Base-by-base conservation (phyloP, 92 coral and sea anemone genomes). In the Palythoa grandiflora region DNA sequence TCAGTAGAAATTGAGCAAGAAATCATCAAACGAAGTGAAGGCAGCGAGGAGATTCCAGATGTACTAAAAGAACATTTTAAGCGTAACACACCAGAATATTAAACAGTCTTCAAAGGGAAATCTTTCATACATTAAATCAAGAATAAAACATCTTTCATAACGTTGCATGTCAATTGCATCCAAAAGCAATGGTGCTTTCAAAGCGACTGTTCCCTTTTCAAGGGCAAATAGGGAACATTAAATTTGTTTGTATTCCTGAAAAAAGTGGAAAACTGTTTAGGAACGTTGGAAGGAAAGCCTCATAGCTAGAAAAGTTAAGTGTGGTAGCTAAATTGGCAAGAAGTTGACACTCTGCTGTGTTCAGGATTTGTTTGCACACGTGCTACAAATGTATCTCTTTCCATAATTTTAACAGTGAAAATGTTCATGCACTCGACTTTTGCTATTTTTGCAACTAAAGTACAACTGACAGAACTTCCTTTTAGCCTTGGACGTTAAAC, bases 21-120 rank as follows among this genome's bases (percentile, higher is more conserved):
- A 71, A 91, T 88, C 86, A 90, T 87, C 71, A 93, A 91, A 61
- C 93, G 94, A 19, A 89, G 89, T 20, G 84, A 90, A 61, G 98
- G 93, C 52, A 92, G 92, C 51, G 93, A 92, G 3, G 92, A 89
- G 79, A 92, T 97, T 1, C 96, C 99, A 15, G 92, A 93, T 71
- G 95, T 97, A 54, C 93, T 97, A 48, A 95, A 92, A 79, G 97
- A 97, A 65, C 99, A 97, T 73, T 97, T 97, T 71, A 97, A 95
- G 76, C 93, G 94, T 51, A 97, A 97, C 72, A 84, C 94, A 2
- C 91, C 94, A 14, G 93, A 94, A 84, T 28, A 52, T 9, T 79
- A 60, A 65, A 52, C 17, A 20, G 74, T 44, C n/a, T 15, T 40
- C 9, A 54, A 78, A 78, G 13, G 16, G 14, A 59, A 59, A 19